A percentile compares a stretch with the other conserved stretches of the same genome.
phyloP scores from a whole-genome alignment of 2,113 vertebrate species.

The Pygoscelis antarcticus region DNA sequence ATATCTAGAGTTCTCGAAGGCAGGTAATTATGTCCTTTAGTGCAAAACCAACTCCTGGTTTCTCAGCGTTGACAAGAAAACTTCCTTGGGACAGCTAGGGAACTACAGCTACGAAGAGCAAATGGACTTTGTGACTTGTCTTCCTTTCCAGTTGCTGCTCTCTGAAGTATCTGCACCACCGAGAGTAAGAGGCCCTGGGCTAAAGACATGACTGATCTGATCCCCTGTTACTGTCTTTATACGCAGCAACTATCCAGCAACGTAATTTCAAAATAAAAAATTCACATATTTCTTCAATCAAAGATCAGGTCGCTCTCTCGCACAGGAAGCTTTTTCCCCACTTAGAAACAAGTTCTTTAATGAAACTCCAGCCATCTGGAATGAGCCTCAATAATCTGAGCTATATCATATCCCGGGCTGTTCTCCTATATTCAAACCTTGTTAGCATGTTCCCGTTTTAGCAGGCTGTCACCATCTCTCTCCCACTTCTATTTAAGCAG shows the following conservation, averaged over 20 bases:
- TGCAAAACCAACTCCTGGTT: not conserved
- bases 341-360: not conserved
- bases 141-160: not conserved
- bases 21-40: not conserved
- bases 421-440: not conserved
- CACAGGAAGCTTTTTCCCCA: not conserved
- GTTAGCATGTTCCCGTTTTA: not conserved
- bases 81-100: not conserved
- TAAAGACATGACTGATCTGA: not conserved
- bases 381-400: not conserved
- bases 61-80: not conserved
- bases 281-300: not conserved
- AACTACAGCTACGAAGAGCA: not conserved
- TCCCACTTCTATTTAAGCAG: not conserved
- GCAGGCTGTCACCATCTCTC: not conserved
- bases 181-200: not conserved
- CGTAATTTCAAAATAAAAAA: not conserved
- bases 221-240: not conserved
- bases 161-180: not conserved
- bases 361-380: not conserved
- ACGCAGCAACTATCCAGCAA: not conserved
- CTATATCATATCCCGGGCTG: not conserved
- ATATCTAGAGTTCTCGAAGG: not conserved
- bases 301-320: not conserved
- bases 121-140: not conserved